phyloP scores from a whole-genome alignment of 2,888 invertebrate genomes.

The Microctonus brassicae region DNA sequence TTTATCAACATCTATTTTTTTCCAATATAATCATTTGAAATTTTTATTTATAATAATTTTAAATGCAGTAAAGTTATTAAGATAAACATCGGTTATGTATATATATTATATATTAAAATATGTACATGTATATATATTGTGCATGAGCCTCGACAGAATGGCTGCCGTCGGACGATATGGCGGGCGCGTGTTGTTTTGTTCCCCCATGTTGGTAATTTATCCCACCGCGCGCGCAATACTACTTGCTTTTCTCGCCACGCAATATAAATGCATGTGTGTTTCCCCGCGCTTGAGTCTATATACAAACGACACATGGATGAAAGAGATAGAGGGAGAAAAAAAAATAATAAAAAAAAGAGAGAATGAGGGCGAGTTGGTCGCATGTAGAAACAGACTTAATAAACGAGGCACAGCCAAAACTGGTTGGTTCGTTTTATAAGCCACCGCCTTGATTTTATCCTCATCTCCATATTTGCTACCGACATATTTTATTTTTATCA shows the following conservation, averaged over 20 bases:
- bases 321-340: not conserved
- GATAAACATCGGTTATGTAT: not conserved
- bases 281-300: not conserved
- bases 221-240: constrained; percentile 43
- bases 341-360: not conserved
- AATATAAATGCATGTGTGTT: not conserved
- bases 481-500: not conserved
- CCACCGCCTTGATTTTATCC: not conserved
- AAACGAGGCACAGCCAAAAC: constrained; percentile 38
- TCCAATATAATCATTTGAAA: not conserved
- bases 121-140: too few species aligned
- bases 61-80: not conserved
- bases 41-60: not conserved
- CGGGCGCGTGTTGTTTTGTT: constrained; percentile 42
- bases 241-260: constrained; percentile 41
- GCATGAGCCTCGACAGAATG: constrained; percentile 44
- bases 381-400: not conserved
- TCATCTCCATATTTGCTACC: not conserved
- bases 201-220: constrained; percentile 43
- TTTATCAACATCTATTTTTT: not conserved
- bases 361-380: not conserved
- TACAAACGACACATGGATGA: not conserved
- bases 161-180: constrained; percentile 60
- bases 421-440: constrained; percentile 17
- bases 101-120: too few species aligned